A percentile compares a stretch with the other conserved stretches of the same genome.
Conservation (phyloP, 2,797 vertebrate genomes). For the Intellagama lesueurii region DNA sequence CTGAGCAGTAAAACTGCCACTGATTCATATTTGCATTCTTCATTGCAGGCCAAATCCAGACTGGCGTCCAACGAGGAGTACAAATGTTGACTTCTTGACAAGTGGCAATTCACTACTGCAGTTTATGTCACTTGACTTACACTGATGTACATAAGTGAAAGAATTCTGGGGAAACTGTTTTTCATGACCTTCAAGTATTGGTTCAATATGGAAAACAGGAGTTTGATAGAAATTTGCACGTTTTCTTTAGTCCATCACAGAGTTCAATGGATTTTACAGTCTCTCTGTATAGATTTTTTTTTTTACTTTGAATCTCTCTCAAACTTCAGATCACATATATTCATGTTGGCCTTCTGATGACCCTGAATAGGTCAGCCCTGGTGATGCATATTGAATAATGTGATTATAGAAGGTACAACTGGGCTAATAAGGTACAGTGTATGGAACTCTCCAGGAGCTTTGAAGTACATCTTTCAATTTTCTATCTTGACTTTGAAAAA, state of each 20-base stretch:
- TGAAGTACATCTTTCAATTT: conserved; percentile 79
- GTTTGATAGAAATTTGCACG: conserved; percentile 48
- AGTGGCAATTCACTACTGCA: too few species aligned
- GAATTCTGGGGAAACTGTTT: conserved; percentile 39
- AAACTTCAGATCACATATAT: conserved; percentile 68
- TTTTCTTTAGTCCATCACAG: conserved; percentile 61
- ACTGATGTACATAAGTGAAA: too few species aligned
- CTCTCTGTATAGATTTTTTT: conserved; percentile 37
- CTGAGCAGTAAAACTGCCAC: conserved; percentile 12
- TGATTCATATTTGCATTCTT: too few species aligned
- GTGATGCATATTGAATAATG: conserved; percentile 70
- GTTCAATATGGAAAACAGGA: conserved; percentile 52
- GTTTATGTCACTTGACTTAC: too few species aligned
- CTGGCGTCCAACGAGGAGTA: too few species aligned
- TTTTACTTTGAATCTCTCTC: conserved; percentile 68
- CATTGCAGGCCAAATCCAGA: too few species aligned
- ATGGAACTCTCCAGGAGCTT: conserved; percentile 67
- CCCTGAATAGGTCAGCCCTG: conserved; percentile 65
- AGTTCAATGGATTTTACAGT: conserved; percentile 67
- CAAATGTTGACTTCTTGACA: too few species aligned
- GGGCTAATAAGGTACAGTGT: conserved; percentile 60
- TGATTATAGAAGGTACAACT: conserved; percentile 73
- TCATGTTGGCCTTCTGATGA: conserved; percentile 63
- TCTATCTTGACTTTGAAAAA: conserved; percentile 57
- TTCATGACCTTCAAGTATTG: conserved; percentile 66